Percentiles rank a stretch among this genome's conserved stretches.
Conservation (phyloP, 2,797 vertebrate genomes). For the Rallus crepitans region DNA sequence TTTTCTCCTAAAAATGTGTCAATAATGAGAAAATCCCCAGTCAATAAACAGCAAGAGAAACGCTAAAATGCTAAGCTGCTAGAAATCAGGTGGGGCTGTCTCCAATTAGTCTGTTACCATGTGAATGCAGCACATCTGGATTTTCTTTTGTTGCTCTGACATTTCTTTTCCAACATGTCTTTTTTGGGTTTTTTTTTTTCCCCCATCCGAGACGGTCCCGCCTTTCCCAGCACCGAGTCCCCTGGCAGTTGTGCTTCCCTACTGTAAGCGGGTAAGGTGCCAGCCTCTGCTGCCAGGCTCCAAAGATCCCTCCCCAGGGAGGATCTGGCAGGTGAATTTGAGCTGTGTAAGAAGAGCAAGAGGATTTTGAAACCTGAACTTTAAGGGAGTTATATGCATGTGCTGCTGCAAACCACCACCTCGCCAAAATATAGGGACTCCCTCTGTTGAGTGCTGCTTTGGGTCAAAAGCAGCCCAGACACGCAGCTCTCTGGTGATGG, state of each 20-base stretch:
- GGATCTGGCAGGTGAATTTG: neutral
- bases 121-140: conserved; percentile 18
- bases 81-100: conserved; percentile 18
- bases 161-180: conserved; percentile 45
- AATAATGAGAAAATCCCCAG: conserved; percentile 12
- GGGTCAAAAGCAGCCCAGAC: neutral
- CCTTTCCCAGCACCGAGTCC: neutral
- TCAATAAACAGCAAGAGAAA: conserved; percentile 13
- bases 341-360: neutral
- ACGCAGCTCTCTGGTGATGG: neutral
- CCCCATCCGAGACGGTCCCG: neutral
- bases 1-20: neutral
- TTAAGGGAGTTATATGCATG: neutral
- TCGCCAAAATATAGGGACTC: neutral
- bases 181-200: neutral
- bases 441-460: neutral
- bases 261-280: neutral
- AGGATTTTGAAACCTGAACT: neutral
- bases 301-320: neutral
- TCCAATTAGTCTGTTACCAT: neutral
- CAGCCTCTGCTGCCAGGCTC: neutral
- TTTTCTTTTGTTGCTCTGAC: conserved; percentile 45
- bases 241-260: neutral
- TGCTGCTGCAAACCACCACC: neutral
- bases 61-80: neutral